Evolutionary conservation across 2,797 vertebrate genomes (phyloP).

Genomic region (Todus mexicanus): DNA sequence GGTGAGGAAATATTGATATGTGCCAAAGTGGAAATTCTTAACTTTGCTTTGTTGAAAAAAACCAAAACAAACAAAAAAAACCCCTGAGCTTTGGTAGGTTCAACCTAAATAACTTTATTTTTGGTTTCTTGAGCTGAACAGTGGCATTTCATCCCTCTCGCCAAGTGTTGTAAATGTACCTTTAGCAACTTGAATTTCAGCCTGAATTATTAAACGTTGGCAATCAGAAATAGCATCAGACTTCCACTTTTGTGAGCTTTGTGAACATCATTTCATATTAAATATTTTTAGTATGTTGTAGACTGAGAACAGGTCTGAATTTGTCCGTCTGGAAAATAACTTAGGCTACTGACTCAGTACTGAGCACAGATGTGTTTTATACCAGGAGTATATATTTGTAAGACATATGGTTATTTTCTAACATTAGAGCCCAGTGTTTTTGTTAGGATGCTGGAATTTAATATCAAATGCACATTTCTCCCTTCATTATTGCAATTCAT

Average conservation of each 20-base stretch:
- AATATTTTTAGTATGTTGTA: constrained; percentile 41
- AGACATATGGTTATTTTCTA: not conserved
- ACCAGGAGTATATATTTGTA: not conserved
- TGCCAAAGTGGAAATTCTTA: not conserved
- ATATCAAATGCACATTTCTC: not conserved
- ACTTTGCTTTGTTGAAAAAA: not conserved
- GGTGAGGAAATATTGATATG: not conserved
- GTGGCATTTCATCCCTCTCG: constrained; percentile 30
- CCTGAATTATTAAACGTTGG: constrained; percentile 16
- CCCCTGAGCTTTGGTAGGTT: not conserved
- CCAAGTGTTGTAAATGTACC: constrained; percentile 36
- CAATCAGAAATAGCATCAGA: constrained; percentile 21
- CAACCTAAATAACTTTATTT: not conserved
- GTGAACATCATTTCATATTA: not conserved
- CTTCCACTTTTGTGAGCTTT: constrained; percentile 7
- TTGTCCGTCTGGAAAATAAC: constrained; percentile 39
- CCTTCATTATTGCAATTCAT: not conserved
- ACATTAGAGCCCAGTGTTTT: not conserved
- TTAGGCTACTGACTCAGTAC: constrained; percentile 12
- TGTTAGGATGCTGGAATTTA: not conserved
- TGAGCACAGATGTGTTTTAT: constrained; percentile 2
- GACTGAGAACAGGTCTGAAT: constrained; percentile 9
- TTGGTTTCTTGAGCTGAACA: constrained; percentile 35
- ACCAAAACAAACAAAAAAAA: not conserved
- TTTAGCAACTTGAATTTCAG: constrained; percentile 40